Conservation (phyloP, 1,140 invertebrate species). For the Teleogryllus occipitalis region DNA sequence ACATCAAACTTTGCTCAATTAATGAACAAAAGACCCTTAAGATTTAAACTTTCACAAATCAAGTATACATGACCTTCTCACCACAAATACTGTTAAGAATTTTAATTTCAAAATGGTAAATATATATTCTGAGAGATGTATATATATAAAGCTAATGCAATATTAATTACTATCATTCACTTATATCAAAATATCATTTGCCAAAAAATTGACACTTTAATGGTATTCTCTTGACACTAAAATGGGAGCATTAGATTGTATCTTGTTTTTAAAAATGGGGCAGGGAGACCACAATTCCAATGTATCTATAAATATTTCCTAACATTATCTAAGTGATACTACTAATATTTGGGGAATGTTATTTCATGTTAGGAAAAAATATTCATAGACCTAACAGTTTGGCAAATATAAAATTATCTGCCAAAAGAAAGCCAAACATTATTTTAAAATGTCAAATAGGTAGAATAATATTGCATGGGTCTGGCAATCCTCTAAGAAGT, state of each 20-base stretch:
- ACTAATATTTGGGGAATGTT: background rate
- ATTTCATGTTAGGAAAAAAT: slow-evolving; percentile 2
- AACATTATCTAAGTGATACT: background rate
- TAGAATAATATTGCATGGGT: background rate
- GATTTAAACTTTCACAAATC: background rate
- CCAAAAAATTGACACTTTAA: slow-evolving; percentile 5
- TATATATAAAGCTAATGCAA: slow-evolving; percentile 6
- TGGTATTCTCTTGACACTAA: slow-evolving; percentile 1
- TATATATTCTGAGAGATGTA: background rate
- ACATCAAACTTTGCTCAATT: too few relatives aligned
- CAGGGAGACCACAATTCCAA: background rate
- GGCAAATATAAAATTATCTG: background rate
- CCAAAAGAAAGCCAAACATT: background rate
- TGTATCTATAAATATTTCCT: background rate
- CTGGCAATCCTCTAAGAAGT: background rate
- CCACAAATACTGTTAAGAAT: background rate
- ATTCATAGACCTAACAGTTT: background rate
- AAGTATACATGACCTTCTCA: background rate
- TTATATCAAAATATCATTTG: slow-evolving; percentile 6
- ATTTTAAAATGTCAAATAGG: background rate
- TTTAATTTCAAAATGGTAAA: background rate
- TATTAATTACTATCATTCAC: background rate
- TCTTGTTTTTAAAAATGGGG: background rate
- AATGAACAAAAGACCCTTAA: too few relatives aligned
- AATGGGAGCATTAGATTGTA: background rate